Evolutionary conservation across 1,140 invertebrate species (phyloP).

Genomic region (Heliconius congener): DNA sequence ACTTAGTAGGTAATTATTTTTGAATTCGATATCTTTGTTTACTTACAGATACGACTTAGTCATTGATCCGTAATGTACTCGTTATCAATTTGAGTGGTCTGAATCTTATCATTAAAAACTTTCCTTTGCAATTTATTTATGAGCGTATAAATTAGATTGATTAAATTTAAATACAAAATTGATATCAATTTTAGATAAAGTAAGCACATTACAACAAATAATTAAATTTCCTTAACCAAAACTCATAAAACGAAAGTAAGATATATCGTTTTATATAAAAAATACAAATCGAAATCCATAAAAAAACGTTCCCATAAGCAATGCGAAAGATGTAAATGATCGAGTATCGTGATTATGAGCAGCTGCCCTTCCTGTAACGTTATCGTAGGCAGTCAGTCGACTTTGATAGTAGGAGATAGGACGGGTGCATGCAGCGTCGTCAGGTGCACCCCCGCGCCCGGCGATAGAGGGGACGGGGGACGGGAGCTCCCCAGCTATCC

Average conservation of each 20-base stretch:
- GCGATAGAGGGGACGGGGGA: conserved; percentile 30
- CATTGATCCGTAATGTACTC: neutral
- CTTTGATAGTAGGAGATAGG: conserved; percentile 44
- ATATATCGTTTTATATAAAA: neutral
- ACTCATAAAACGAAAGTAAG: neutral
- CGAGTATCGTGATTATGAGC: conserved; percentile 59
- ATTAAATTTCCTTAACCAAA: neutral
- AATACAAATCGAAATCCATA: neutral
- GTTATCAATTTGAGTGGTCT: neutral
- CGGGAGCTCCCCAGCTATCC: conserved; percentile 41
- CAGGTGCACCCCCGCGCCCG: conserved; percentile 58
- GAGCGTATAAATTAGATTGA: neutral
- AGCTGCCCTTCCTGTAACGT: conserved; percentile 67
- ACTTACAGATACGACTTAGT: neutral
- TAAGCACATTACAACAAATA: neutral
- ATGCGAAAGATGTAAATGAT: conserved; percentile 7
- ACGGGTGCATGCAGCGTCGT: conserved; percentile 61
- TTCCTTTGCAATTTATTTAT: conserved; percentile 10
- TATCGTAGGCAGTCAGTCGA: conserved; percentile 29
- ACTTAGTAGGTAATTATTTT: conserved; percentile 2
- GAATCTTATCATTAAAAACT: conserved; percentile 9
- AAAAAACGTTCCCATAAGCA: neutral
- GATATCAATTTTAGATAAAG: neutral
- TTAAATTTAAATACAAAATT: neutral
- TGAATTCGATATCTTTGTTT: conserved; percentile 7